These are phyloP conservation scores for Tipula lateralis DNA, from an alignment of 2,888 invertebrate species.

Conservation along the genomic window DNA sequence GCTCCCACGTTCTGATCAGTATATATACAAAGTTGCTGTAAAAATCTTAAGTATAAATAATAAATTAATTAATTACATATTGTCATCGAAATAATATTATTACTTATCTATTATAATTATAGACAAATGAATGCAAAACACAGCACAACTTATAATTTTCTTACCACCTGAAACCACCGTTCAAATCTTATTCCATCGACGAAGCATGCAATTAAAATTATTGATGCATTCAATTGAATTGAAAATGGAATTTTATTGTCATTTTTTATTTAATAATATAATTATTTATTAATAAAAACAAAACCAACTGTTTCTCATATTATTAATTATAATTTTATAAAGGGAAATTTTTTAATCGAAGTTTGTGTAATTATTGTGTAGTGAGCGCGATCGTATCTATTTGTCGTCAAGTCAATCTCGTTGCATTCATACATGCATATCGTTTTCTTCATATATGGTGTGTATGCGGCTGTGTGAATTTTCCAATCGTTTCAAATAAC, in stretches of 20 bases:
- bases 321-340: not conserved
- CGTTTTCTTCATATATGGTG: not conserved
- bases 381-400: not conserved
- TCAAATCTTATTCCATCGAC: slow-evolving; percentile 6
- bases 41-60: too few species aligned
- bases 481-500: not conserved
- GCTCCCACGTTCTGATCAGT: too few species aligned
- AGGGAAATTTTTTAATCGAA: not conserved
- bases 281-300: not conserved
- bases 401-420: not conserved
- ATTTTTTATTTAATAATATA: not conserved
- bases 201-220: not conserved
- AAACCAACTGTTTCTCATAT: not conserved
- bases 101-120: not conserved
- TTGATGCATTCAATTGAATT: slow-evolving; percentile 24
- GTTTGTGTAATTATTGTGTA: not conserved
- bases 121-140: not conserved
- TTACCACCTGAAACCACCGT: not conserved
- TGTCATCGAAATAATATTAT: not conserved
- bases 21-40: too few species aligned
- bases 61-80: not conserved
- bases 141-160: not conserved
- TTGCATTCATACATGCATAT: not conserved
- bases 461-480: not conserved
- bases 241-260: slow-evolving; percentile 24